Percentiles rank a stretch among this genome's conserved stretches.
These are phyloP conservation scores for Masticophis lateralis DNA, from an alignment of 2,797 vertebrate species.

Conservation along the genomic window DNA sequence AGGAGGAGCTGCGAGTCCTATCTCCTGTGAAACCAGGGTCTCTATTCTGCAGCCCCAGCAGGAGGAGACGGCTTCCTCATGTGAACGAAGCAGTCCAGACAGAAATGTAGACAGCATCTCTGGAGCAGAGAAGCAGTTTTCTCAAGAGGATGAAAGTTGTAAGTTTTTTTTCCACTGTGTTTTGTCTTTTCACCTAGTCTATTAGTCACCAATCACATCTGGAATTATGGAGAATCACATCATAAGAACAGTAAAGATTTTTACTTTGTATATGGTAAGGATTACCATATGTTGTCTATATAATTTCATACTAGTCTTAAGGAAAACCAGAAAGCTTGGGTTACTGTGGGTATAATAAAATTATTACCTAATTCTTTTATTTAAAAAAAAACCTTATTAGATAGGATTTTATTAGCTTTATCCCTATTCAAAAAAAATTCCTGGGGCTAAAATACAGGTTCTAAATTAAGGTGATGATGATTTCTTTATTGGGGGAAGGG, in stretches of 20 bases:
- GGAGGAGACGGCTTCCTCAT: constrained; percentile 66
- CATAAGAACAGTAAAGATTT: neutral
- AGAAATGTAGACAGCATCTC: constrained; percentile 70
- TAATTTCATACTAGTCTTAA: constrained; percentile 1
- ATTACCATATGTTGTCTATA: neutral
- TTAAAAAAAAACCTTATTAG: neutral
- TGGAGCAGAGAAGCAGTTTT: constrained; percentile 63
- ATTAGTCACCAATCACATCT: constrained; percentile 23
- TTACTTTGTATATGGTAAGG: neutral
- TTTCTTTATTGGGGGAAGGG: neutral
- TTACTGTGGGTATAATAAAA: constrained; percentile 9
- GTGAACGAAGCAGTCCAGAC: constrained; percentile 63
- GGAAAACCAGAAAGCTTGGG: constrained; percentile 17
- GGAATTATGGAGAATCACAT: neutral
- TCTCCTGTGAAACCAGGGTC: constrained; percentile 68
- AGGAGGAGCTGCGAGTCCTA: constrained; percentile 68
- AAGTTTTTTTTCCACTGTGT: constrained; percentile 65
- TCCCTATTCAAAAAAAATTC: neutral
- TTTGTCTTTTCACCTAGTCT: constrained; percentile 9
- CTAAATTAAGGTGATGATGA: neutral
- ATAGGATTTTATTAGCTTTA: neutral
- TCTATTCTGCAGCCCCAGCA: constrained; percentile 65
- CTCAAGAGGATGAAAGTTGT: constrained; percentile 80
- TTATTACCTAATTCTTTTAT: neutral
- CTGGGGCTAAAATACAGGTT: neutral